Conservation (phyloP, 2,113 vertebrate genomes). For the Tichodroma muraria region DNA sequence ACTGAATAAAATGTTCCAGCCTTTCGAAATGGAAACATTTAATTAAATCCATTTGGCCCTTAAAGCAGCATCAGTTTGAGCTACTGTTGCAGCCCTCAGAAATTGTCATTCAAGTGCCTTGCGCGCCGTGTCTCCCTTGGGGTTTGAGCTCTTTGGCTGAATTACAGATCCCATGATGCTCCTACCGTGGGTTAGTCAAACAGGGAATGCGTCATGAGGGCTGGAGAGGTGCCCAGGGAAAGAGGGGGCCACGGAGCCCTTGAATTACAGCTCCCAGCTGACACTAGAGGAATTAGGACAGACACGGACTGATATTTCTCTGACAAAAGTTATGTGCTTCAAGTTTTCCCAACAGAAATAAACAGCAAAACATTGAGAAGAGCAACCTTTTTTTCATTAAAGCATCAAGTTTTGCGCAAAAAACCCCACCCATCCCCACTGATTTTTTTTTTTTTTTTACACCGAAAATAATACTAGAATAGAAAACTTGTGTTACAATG, state of each 20-base stretch:
- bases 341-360: conserved; percentile 42
- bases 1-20: conserved; percentile 7
- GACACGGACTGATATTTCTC: not conserved
- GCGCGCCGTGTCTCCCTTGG: not conserved
- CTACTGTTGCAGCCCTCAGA: conserved; percentile 50
- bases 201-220: conserved; percentile 35
- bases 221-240: conserved; percentile 27
- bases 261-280: conserved; percentile 57
- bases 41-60: conserved; percentile 56
- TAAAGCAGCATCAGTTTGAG: conserved; percentile 10
- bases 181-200: conserved; percentile 23
- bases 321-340: conserved; percentile 30
- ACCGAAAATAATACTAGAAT: conserved; percentile 36
- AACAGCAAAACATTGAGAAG: conserved; percentile 31
- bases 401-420: not conserved
- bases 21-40: conserved; percentile 57
- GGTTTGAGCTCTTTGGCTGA: not conserved
- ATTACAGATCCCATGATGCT: conserved; percentile 53
- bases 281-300: conserved; percentile 19
- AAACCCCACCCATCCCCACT: not conserved
- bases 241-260: not conserved
- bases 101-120: conserved; percentile 14
- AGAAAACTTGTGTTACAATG: conserved; percentile 33
- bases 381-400: conserved; percentile 48
- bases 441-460: not conserved